phyloP scores from a whole-genome alignment of 2,797 vertebrate species.

The Poecile montanus region DNA sequence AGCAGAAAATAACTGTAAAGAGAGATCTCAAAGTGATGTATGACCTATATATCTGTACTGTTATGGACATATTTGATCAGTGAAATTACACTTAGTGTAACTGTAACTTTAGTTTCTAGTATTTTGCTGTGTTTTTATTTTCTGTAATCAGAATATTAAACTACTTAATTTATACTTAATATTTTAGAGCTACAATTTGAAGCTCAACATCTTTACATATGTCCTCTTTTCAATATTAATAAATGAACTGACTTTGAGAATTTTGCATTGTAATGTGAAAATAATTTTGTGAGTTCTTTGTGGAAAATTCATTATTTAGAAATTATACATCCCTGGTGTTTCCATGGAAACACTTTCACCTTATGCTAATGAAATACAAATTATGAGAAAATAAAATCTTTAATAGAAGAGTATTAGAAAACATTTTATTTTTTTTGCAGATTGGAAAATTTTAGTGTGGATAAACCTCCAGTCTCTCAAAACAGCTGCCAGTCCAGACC shows the following conservation, averaged over 20 bases:
- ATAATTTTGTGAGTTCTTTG: constrained; percentile 24
- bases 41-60: background rate
- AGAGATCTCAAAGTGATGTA: background rate
- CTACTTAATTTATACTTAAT: background rate
- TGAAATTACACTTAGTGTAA: background rate
- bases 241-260: background rate
- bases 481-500: background rate
- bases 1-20: background rate
- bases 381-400: constrained; percentile 36
- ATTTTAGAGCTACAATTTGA: background rate
- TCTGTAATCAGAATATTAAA: background rate
- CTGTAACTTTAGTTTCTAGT: background rate
- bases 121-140: background rate
- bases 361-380: constrained; percentile 71
- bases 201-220: background rate
- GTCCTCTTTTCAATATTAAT: background rate
- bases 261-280: constrained; percentile 13
- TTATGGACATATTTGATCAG: background rate
- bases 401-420: background rate
- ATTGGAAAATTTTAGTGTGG: background rate
- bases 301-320: constrained; percentile 74
- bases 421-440: background rate
- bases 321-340: constrained; percentile 75
- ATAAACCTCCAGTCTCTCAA: background rate
- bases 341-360: constrained; percentile 77